A percentile compares a stretch with the other conserved stretches of the same genome.
Evolutionary conservation across 2,888 invertebrate genomes (phyloP).

Genomic region (Ypsolopha scabrella): DNA sequence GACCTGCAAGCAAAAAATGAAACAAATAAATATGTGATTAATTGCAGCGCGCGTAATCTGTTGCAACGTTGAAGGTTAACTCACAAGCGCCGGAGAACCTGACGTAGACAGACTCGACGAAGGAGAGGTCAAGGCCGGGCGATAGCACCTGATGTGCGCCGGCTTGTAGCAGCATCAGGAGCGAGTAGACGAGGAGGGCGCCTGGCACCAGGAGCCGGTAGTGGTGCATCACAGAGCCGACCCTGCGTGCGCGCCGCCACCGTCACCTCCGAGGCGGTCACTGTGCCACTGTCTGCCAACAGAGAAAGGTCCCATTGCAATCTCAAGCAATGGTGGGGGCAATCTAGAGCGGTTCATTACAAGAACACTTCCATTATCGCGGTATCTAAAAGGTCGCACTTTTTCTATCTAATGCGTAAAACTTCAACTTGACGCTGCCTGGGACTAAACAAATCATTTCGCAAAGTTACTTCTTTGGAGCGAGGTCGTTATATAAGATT

Average conservation of each 20-base stretch:
- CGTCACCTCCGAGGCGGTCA: slow-evolving; percentile 39
- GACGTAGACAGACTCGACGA: slow-evolving; percentile 52
- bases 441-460: no score
- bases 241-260: slow-evolving; percentile 31
- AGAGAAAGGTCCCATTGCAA: slow-evolving; percentile 45
- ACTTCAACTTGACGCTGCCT: no score
- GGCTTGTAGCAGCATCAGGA: neutral
- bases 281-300: slow-evolving; percentile 52
- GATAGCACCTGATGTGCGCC: neutral
- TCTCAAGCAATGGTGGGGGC: slow-evolving; percentile 35
- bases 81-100: slow-evolving; percentile 59
- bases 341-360: slow-evolving; percentile 35
- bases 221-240: slow-evolving; percentile 41
- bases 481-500: slow-evolving; percentile 7
- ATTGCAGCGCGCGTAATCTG: no score
- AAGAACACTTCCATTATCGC: neutral
- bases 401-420: no score
- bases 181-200: slow-evolving; percentile 18
- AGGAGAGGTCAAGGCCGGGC: slow-evolving; percentile 31
- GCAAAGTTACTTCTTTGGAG: no score
- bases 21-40: no score
- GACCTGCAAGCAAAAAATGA: slow-evolving; percentile 36
- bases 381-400: neutral
- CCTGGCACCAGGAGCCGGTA: slow-evolving; percentile 27
- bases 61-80: slow-evolving; percentile 22